Evolutionary conservation across 2,113 vertebrate species (phyloP).

Genomic region (Lucifuga dentata): DNA sequence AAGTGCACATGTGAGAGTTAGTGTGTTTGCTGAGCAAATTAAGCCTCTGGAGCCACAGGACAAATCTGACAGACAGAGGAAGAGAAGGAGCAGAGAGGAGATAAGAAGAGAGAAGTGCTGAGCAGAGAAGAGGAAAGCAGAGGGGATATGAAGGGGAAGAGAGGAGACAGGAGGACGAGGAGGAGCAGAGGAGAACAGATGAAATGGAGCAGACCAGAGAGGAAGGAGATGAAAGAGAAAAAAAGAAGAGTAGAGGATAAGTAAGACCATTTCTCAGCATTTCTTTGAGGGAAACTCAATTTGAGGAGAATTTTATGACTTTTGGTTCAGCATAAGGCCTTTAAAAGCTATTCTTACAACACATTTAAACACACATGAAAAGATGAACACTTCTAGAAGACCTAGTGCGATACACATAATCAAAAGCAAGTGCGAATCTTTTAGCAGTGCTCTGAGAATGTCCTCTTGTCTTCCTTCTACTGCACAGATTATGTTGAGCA

Average conservation of each 20-base stretch:
- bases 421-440: conserved; percentile 23
- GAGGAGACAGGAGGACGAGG: neutral
- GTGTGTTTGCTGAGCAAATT: conserved; percentile 74
- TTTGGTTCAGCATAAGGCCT: neutral
- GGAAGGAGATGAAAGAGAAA: conserved; percentile 24
- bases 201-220: conserved; percentile 42
- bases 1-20: conserved; percentile 45
- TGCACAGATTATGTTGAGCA: conserved; percentile 11
- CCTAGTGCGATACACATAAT: conserved; percentile 1
- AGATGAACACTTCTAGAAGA: conserved; percentile 3
- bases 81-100: conserved; percentile 28
- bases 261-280: conserved; percentile 5
- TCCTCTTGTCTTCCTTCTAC: conserved; percentile 18
- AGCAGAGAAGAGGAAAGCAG: conserved; percentile 26
- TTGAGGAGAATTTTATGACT: conserved; percentile 7
- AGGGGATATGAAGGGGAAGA: too few relatives aligned
- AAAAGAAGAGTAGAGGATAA: conserved; percentile 19
- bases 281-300: conserved; percentile 14
- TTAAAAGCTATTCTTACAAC: neutral
- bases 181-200: conserved; percentile 26
- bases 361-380: neutral
- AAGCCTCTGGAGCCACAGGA: conserved; percentile 71
- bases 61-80: conserved; percentile 70
- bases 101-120: conserved; percentile 7
- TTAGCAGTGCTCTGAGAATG: conserved; percentile 14